Conservation (phyloP, 2,888 invertebrate species). For the Spialia ferax region DNA sequence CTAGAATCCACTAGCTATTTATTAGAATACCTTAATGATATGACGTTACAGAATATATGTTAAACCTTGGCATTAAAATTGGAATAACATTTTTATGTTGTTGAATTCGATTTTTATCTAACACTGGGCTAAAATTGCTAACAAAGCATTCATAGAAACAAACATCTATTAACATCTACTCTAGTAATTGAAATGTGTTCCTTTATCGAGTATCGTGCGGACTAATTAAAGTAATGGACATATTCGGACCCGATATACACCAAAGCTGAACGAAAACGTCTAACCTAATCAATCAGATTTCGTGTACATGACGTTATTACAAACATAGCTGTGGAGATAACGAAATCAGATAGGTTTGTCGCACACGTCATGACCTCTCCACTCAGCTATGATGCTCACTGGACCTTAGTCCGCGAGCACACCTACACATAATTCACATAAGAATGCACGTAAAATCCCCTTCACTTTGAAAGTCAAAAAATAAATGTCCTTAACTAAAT, state of each 20-base stretch:
- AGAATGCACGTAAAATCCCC: not conserved
- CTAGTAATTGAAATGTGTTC: constrained; percentile 27
- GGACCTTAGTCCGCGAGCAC: constrained; percentile 12
- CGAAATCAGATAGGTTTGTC: no score
- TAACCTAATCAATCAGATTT: no score
- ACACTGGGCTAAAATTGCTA: constrained; percentile 25
- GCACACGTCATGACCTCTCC: no score
- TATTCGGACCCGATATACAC: no score
- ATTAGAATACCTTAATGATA: constrained; percentile 13
- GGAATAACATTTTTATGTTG: not conserved
- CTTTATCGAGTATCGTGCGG: constrained; percentile 20
- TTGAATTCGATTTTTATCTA: constrained; percentile 13
- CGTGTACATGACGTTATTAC: no score
- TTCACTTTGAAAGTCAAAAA: constrained; percentile 41
- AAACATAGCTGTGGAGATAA: no score
- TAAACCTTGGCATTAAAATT: not conserved
- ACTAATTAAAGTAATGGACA: constrained; percentile 7
- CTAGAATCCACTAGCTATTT: not conserved
- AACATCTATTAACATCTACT: constrained; percentile 20
- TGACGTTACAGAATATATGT: constrained; percentile 18
- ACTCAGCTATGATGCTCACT: no score
- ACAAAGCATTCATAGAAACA: constrained; percentile 19
- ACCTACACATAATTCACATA: constrained; percentile 5
- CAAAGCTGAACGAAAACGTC: no score
- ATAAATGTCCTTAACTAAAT: constrained; percentile 47